Base-by-base conservation (phyloP, 1,140 invertebrate genomes). In the Drosophila gunungcola region DNA sequence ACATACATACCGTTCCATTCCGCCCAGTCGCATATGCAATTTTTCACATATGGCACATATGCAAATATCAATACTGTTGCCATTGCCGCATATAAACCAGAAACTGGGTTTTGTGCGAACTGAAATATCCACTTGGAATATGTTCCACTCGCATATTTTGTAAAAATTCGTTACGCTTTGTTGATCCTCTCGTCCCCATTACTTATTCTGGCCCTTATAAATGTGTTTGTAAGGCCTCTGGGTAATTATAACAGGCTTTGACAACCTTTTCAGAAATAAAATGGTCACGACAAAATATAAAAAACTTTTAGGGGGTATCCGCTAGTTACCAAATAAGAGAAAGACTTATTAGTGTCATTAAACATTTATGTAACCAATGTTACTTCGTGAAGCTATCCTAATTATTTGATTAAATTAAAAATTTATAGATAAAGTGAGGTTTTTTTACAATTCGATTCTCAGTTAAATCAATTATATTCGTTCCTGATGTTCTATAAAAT, bases 1-100 rank as follows among this genome's bases (percentile, higher is more conserved):
- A 13, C 16, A 9, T 27, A 48, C 27, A 56, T 46, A n/a, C n/a
- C n/a, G 21, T 43, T 73, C 53, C 68, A 11, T 34, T 16, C 34
- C 21, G n/a, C 39, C 38, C 41, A 43, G n/a, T 13, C 46, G 34
- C 54, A 72, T 58, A 61, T 74, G 58, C 43, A 57, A 70, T 69
- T 70, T 74, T 74, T 74, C 58, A 73, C 60, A 74, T 64, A 74
- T 74, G 72, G 52, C 67, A 70, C 68, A 70, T 70, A 72, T 72
- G 68, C 68, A 74, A 74, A 74, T 74, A 74, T 74, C 69, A 74
- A 74, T 74, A 74, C 70, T 60, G 51, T 55, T 64, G 39, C 36
- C 72, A 74, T 70, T 70, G 68, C 68, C 45, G 56, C 57, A 72
- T 39, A 68, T 45, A 68, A 48, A 68, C 48, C 42, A 49, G 58